A percentile compares a stretch with the other conserved stretches of the same genome.
These are phyloP conservation scores for Pimephales promelas DNA, from an alignment of 2,113 vertebrate genomes.

Conservation along the genomic window DNA sequence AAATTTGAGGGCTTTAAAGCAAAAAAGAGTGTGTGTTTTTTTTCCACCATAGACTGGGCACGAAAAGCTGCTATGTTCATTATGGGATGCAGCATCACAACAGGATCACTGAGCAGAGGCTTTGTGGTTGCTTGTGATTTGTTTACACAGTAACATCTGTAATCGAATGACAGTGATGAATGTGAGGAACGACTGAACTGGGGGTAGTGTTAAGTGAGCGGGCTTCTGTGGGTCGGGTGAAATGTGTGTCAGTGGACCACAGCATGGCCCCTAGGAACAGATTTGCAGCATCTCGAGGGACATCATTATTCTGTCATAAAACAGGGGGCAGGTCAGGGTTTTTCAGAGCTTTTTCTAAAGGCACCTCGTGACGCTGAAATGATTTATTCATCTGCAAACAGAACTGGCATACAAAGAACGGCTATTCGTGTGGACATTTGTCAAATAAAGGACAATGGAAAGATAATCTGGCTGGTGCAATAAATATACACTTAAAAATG, in stretches of 20 bases:
- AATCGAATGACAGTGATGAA: slow-evolving; percentile 39
- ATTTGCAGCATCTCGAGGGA: slow-evolving; percentile 51
- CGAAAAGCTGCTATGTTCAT: neutral
- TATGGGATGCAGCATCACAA: slow-evolving; percentile 17
- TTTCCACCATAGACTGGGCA: neutral
- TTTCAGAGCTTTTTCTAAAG: slow-evolving; percentile 24
- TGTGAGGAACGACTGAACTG: slow-evolving; percentile 42
- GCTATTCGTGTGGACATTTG: neutral
- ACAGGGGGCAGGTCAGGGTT: slow-evolving; percentile 47
- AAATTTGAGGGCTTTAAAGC: slow-evolving; percentile 24
- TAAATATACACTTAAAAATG: neutral
- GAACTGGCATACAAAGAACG: neutral
- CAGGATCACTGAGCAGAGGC: neutral
- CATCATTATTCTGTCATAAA: slow-evolving; percentile 58
- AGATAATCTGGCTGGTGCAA: neutral
- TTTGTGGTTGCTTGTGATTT: slow-evolving; percentile 33
- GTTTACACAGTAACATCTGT: slow-evolving; percentile 43
- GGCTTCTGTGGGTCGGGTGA: slow-evolving; percentile 47
- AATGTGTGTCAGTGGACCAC: slow-evolving; percentile 55
- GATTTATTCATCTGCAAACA: slow-evolving; percentile 44
- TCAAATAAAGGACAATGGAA: neutral
- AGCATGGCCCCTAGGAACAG: slow-evolving; percentile 40
- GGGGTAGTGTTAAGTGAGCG: slow-evolving; percentile 40
- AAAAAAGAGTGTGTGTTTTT: neutral
- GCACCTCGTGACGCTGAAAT: slow-evolving; percentile 30